Conservation (phyloP, 2,113 vertebrate species). For the Tricholaema leucomelas region DNA sequence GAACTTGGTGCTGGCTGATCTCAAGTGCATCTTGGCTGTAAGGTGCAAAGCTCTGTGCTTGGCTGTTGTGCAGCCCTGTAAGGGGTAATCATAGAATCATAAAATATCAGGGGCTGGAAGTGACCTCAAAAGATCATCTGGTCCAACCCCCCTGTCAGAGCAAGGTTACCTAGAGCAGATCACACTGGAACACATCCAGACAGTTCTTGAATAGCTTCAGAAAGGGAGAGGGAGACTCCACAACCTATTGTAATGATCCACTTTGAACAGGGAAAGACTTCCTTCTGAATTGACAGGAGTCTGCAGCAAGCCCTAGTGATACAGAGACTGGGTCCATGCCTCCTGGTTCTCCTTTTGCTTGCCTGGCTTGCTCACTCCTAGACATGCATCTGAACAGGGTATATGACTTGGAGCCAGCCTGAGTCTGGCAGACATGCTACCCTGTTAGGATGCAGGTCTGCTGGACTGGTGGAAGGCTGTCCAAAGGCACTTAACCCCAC, state of each 20-base stretch:
- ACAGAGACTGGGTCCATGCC: not conserved
- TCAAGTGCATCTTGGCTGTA: not conserved
- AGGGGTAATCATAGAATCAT: too few species aligned
- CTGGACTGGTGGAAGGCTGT: not conserved
- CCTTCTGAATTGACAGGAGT: not conserved
- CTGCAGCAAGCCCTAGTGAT: not conserved
- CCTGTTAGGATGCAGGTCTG: not conserved
- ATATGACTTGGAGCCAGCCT: not conserved
- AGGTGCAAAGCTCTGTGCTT: not conserved
- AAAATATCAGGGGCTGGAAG: too few species aligned
- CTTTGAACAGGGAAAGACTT: not conserved
- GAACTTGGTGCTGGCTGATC: not conserved
- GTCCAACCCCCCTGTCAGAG: too few species aligned
- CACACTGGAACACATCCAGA: too few species aligned
- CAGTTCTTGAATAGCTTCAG: too few species aligned
- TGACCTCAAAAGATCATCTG: too few species aligned
- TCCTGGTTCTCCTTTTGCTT: not conserved
- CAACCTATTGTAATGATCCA: too few species aligned
- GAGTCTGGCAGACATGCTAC: not conserved
- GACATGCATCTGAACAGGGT: not conserved
- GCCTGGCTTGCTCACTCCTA: accelerated
- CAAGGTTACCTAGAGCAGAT: too few species aligned
- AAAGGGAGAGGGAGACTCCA: too few species aligned
- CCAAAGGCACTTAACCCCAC: not conserved
- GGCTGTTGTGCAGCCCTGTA: not conserved